phyloP scores from a whole-genome alignment of 92 coral and sea anemone genomes.

The Umimayanthus kanabou region DNA sequence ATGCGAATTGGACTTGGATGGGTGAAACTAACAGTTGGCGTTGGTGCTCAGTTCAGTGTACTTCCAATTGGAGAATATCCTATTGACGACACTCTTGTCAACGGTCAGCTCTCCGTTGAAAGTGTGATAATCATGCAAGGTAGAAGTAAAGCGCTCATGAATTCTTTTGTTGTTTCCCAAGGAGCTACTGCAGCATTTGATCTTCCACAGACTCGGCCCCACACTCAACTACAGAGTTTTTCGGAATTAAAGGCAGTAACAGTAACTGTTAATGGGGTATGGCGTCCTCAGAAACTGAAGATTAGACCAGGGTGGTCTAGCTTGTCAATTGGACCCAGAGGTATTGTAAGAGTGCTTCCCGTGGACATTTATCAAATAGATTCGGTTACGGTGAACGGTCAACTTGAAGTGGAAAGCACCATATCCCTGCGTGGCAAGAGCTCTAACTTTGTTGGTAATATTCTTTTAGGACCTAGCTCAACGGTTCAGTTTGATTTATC shows the following conservation, averaged over 20 bases:
- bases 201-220: conserved; percentile 26
- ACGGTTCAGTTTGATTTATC: conserved; percentile 22
- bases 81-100: conserved; percentile 10
- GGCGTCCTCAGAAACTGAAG: conserved; percentile 11
- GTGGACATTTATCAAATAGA: conserved; percentile 66
- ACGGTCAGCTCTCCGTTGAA: conserved; percentile 29
- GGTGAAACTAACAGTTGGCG: conserved; percentile 28
- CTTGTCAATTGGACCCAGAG: conserved; percentile 65
- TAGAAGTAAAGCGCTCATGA: conserved; percentile 14
- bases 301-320: conserved; percentile 60
- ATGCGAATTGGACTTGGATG: conserved; percentile 29
- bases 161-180: conserved; percentile 9
- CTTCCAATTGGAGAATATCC: conserved; percentile 32
- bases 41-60: not conserved
- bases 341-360: conserved; percentile 65
- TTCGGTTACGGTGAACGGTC: conserved; percentile 63
- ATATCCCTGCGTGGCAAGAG: conserved; percentile 66
- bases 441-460: conserved; percentile 39
- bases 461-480: conserved; percentile 25
- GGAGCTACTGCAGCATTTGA: conserved; percentile 27
- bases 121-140: conserved; percentile 15
- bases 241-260: conserved; percentile 21
- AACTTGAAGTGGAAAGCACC: conserved; percentile 58
- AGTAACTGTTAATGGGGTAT: conserved; percentile 34
- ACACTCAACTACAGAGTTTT: conserved; percentile 11